Evolutionary conservation across 2,888 invertebrate genomes (phyloP), one percentile per base, ranked within the genome.

Genomic region (Physocephala rufipes): DNA sequence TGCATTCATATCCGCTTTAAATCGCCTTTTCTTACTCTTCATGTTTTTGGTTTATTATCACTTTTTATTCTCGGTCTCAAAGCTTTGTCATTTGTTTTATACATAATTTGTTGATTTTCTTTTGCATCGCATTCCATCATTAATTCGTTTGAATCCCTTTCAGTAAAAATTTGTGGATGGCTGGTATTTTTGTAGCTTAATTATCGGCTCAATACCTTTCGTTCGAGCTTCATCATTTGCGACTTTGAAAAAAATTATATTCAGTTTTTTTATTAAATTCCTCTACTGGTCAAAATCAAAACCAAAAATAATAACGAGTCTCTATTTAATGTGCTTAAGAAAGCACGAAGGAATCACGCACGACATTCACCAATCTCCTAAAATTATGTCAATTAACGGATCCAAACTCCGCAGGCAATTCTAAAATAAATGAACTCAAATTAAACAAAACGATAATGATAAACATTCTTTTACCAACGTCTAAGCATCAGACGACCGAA

Each of bases 111-210:
- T 28, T 53, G 47, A n/a, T 30, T 28, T 65, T 49, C 19, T 19
- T 28, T 21, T 49, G 15, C 24, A 15, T 24, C 9, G 16, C 12
- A 26, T 36, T 62, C 21, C 36, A 19, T 51, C 28, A 30, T 49
- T 65, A 28, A 9, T 63, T 66, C 36, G 30, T 2, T 47, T 47
- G 28, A 19, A 51, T 51, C 16, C 26, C 9, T 55, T 51, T 53
- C 53, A 15, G 36, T 9, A 36, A 7, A 21, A 66, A 53, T 36
- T 65, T 65, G 24, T 13, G 15, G 43, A 12, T 43, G 51, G n/a
- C 21, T 36, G 30, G 66, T 66, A 66, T 55, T 66, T 68, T 68
- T 68, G 68, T 68, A 62, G 61, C 68, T 68, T 43, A 68, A 68
- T 68, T 68, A 36, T 49, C 36, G 68, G 47, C 45, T n/a, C n/a